Percentiles rank a stretch among this genome's conserved stretches.
Evolutionary conservation across 23 tunicate genomes (phyloP).

Genomic region (Botrylloides violaceus): DNA sequence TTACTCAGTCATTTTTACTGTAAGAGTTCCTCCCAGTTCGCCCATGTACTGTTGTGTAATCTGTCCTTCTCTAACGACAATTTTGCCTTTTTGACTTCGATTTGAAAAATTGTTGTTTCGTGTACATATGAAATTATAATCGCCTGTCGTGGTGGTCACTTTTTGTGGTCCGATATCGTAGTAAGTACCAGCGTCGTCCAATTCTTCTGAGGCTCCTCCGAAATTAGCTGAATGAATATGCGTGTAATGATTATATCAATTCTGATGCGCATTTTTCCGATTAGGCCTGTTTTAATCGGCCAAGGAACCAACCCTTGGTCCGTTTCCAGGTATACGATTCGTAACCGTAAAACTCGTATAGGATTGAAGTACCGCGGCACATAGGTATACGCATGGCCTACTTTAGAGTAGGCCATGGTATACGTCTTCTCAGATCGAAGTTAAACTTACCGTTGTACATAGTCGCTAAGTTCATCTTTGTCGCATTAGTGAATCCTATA

Average conservation of each 20-base stretch:
- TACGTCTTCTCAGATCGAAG: no score
- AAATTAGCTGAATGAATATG: slow-evolving; percentile 25
- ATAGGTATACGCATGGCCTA: no score
- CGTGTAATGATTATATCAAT: no score
- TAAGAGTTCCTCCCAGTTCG: slow-evolving; percentile 28
- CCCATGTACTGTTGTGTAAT: slow-evolving; percentile 27
- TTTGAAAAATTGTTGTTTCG: slow-evolving; percentile 93
- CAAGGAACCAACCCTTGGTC: no score
- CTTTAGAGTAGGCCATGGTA: no score
- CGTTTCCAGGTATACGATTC: no score
- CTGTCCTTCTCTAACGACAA: slow-evolving; percentile 36
- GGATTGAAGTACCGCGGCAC: no score
- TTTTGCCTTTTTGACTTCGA: slow-evolving; percentile 92
- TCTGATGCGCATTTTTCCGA: no score
- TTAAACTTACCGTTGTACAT: slow-evolving; percentile 12
- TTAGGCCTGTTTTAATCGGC: no score
- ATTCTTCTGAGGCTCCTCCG: slow-evolving; percentile 80
- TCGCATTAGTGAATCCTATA: slow-evolving; percentile 29
- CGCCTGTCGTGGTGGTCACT: slow-evolving; percentile 56
- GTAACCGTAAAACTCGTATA: no score
- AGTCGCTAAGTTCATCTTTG: slow-evolving; percentile 28
- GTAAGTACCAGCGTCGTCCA: slow-evolving; percentile 90
- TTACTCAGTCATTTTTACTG: slow-evolving; percentile 10
- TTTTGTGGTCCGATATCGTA: slow-evolving; percentile 65
- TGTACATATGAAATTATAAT: slow-evolving; percentile 73